A percentile compares a stretch with the other conserved stretches of the same genome.
phyloP scores from a whole-genome alignment of 2,113 vertebrate species.

The Nesogale talazaci region DNA sequence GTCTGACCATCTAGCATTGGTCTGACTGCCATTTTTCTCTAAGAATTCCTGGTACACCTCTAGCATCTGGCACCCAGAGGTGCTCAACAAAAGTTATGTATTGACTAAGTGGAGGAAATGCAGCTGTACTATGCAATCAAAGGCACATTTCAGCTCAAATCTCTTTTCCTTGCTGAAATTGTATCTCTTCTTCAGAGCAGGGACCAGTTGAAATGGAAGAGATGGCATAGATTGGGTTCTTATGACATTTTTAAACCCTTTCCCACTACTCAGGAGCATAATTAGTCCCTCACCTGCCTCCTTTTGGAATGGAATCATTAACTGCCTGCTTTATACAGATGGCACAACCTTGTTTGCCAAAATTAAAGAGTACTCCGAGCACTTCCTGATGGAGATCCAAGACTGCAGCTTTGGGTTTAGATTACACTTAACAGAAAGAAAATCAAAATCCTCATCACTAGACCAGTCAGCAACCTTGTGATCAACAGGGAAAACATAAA shows the following conservation, averaged over 20 bases:
- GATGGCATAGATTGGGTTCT: neutral
- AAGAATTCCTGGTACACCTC: neutral
- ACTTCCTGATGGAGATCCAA: neutral
- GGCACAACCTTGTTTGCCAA: neutral
- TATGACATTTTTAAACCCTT: neutral
- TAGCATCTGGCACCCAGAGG: neutral
- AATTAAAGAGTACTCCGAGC: neutral
- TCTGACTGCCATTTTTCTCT: neutral
- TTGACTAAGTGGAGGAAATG: conserved; percentile 15
- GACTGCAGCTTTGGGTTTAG: neutral
- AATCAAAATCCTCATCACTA: neutral
- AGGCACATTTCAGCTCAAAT: neutral
- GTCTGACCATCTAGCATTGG: neutral
- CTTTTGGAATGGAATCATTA: neutral
- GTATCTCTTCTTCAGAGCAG: neutral
- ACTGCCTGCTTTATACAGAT: neutral
- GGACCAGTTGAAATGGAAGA: conserved; percentile 28
- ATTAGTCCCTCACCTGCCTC: neutral
- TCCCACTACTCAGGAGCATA: neutral
- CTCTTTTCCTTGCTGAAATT: conserved; percentile 12
- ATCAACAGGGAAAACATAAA: neutral
- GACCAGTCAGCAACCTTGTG: neutral
- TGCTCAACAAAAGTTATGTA: neutral
- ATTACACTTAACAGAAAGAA: neutral
- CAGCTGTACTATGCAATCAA: neutral